These are phyloP conservation scores for Marasmarcha lunaedactyla DNA, from an alignment of 2,888 invertebrate genomes.

Conservation along the genomic window DNA sequence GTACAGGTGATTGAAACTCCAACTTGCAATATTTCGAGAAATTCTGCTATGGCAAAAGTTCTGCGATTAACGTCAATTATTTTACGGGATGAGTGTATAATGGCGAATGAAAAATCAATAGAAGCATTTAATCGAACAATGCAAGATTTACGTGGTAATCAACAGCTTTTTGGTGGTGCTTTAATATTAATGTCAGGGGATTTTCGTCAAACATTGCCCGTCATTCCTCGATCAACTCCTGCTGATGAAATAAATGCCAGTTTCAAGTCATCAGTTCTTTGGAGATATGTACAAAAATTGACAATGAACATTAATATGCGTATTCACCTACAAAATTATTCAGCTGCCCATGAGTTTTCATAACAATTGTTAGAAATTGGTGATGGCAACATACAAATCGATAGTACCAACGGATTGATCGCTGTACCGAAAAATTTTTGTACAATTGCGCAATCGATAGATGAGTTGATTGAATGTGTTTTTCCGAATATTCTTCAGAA, in stretches of 20 bases:
- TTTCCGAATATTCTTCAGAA: slow-evolving; percentile 12
- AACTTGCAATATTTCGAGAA: slow-evolving; percentile 11
- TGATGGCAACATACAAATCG: slow-evolving; percentile 13
- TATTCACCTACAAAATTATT: slow-evolving; percentile 10
- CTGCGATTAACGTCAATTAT: slow-evolving; percentile 7
- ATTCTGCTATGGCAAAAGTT: slow-evolving; percentile 14
- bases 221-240: slow-evolving; percentile 4
- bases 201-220: slow-evolving; percentile 7
- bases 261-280: slow-evolving; percentile 3
- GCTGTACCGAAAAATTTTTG: slow-evolving; percentile 12
- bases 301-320: slow-evolving; percentile 11
- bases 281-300: slow-evolving; percentile 6
- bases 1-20: slow-evolving; percentile 15
- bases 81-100: slow-evolving; percentile 11
- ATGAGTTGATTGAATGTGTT: slow-evolving; percentile 13
- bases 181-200: slow-evolving; percentile 5
- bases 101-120: slow-evolving; percentile 10
- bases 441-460: slow-evolving; percentile 11
- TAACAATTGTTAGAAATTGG: slow-evolving; percentile 10
- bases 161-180: slow-evolving; percentile 1
- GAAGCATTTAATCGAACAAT: slow-evolving; percentile 9
- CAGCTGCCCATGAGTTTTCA: slow-evolving; percentile 11
- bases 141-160: slow-evolving; percentile 3
- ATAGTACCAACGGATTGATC: slow-evolving; percentile 4
- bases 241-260: slow-evolving; percentile 8